Base-by-base conservation (phyloP, 2,797 vertebrate genomes). In the Buphagus erythrorhynchus region DNA sequence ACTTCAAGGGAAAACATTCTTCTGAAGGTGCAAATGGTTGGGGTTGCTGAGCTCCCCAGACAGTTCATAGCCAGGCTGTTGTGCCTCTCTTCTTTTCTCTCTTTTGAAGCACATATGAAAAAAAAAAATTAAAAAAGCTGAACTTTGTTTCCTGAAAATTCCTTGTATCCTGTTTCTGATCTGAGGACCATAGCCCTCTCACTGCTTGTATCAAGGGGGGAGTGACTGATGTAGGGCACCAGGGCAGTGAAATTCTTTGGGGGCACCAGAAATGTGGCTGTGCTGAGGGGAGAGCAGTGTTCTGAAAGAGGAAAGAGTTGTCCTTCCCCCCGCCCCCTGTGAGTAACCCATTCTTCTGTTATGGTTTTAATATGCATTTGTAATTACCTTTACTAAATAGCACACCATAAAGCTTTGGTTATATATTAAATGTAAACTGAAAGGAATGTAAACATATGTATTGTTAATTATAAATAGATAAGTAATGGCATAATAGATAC, bases 401-500 rank as follows among this genome's bases (percentile, higher is more conserved):
- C 98, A 98, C 98, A 99, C 98, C 99, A 98, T 98, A 98, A 98
- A 98, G 98, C 98, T 99, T 99, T 98, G 98, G 99, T 99, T 99
- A 98, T 98, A 99, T 99, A 99, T 98, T 98, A 99, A 99, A 99
- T 99, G 99, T 99, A 99, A 98, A 99, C 99, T 98, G 98, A 99
- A 99, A 99, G 99, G 99, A 99, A 99, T 99, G 99, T 99, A 99
- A 99, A 99, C 99, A 98, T 98, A 99, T 99, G 99, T 99, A 99
- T 98, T 99, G 99, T 99, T 99, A 99, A 98, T 98, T 99, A 99
- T 99, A 99, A 99, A 99, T 99, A 99, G 99, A 98, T 98, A 98
- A 98, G 98, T 97, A 98, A 98, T 97, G 98, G 95, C 97, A 96
- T 98, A 97, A 97, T 98, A 98, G 98, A 98, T 97, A 96, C 95